These are phyloP conservation scores for Aricia artaxerxes DNA, from an alignment of 2,888 invertebrate species.

Conservation along the genomic window DNA sequence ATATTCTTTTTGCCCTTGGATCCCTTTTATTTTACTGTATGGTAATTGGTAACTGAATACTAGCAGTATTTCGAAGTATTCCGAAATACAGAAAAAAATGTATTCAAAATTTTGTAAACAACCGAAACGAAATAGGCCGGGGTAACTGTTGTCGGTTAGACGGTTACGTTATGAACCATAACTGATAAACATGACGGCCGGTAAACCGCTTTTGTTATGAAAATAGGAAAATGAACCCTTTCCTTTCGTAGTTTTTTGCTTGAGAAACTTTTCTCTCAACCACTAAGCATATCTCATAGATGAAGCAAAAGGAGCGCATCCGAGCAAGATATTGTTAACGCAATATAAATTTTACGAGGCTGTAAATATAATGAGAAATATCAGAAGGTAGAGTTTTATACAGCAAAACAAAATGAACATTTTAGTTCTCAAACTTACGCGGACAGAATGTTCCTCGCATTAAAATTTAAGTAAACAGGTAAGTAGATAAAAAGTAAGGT, in stretches of 20 bases:
- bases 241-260: conserved; percentile 1
- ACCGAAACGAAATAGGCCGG: not conserved
- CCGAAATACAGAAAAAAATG: not conserved
- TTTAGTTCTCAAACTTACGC: not conserved
- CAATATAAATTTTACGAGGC: conserved; percentile 14
- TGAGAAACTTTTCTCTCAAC: conserved; percentile 16
- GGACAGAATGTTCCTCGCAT: not conserved
- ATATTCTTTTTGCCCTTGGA: not conserved
- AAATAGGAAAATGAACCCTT: conserved; percentile 10
- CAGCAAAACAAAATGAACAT: not conserved
- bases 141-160: not conserved
- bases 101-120: not conserved
- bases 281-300: conserved; percentile 12
- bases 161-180: conserved; percentile 8
- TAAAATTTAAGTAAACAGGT: not conserved
- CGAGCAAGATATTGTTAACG: conserved; percentile 11
- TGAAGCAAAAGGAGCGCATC: conserved; percentile 13
- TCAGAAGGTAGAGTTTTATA: conserved; percentile 15
- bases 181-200: not conserved
- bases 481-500: not conserved
- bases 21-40: too few species aligned
- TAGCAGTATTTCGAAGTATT: too few species aligned
- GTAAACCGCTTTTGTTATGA: conserved; percentile 2
- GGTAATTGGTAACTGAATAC: too few species aligned
- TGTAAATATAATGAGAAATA: conserved; percentile 10